Base-by-base conservation (phyloP, 2,888 invertebrate genomes). In the Apomyelois bistriatella region DNA sequence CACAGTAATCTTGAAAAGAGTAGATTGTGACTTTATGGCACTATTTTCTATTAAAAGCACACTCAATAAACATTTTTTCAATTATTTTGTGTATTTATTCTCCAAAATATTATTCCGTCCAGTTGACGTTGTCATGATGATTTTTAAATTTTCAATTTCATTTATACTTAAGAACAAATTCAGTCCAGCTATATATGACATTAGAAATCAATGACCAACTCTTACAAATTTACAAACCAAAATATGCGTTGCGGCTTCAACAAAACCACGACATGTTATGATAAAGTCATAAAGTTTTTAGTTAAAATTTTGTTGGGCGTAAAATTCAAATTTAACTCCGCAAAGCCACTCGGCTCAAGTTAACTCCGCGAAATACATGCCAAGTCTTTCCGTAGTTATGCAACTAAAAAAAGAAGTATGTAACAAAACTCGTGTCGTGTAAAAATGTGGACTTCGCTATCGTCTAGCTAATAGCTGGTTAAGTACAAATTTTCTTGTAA, bases 401-500 rank as follows among this genome's bases (percentile, higher is more conserved):
- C 12, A 32, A 32, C 30, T 13, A 28, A 22, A 32, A 46, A 46
- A 46, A 46, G 17, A 13, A 12, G 10, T 38, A 38, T 37, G 38
- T 38, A 22, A 49, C 38, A 38, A 38, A 48, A 49, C 38, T 49
- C 13, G 22, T 49, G 48, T 49, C 48, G 48, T 49, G 38, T 28
- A 37, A 72, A 70, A 74, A 75, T 67, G 65, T 65, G 62, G 55
- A 57, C 58, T 67, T 65, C 65, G 59, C 51, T 56, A 32, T 57
- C 55, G 64, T 68, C 67, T 61, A 58, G 55, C 68, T 74, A 74
- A 74, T 73, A 70, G 70, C 58, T 60, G 63, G 64, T 64, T 63
- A 53, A 61, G 63, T 58, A 63, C 61, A 58, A 64, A 64, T 68
- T 68, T 70, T 70, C 70, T 73, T 68, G 70, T 68, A 66, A 67